A percentile compares a stretch with the other conserved stretches of the same genome.
Evolutionary conservation across 2,113 vertebrate species (phyloP).

Genomic region (Paedocypris sp.): DNA sequence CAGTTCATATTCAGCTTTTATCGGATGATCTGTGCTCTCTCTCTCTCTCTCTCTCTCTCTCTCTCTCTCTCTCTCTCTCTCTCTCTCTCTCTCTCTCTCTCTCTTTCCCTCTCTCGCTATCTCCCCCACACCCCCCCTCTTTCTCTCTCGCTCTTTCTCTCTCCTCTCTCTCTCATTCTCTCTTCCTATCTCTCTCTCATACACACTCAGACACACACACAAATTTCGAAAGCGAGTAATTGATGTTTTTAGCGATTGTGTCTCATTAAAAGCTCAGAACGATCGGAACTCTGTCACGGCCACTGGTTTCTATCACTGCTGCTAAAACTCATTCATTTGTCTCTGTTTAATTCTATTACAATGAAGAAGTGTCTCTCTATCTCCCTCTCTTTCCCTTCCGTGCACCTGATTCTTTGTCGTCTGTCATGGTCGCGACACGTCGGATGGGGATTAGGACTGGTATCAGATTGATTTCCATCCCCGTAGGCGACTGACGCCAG

Average conservation of each 20-base stretch:
- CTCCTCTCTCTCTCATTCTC: background rate
- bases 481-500: background rate
- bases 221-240: background rate
- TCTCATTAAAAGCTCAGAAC: background rate
- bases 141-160: background rate
- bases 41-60: background rate
- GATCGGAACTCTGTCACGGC: background rate
- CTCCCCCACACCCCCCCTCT: background rate
- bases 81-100: background rate
- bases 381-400: too few relatives aligned
- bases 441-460: conserved; percentile 16
- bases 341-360: background rate
- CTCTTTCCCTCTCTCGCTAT: background rate
- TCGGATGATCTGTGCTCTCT: conserved; percentile 15
- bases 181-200: background rate
- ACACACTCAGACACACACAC: background rate
- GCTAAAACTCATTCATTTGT: conserved; percentile 8
- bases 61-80: background rate
- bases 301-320: background rate
- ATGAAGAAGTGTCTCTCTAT: background rate
- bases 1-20: conserved; percentile 19
- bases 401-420: conserved; percentile 11
- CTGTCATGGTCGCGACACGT: background rate
- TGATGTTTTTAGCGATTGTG: background rate
- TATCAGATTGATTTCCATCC: conserved; percentile 24